Conservation (phyloP, 2,797 vertebrate species). For the Triplophysa bombifrons region DNA sequence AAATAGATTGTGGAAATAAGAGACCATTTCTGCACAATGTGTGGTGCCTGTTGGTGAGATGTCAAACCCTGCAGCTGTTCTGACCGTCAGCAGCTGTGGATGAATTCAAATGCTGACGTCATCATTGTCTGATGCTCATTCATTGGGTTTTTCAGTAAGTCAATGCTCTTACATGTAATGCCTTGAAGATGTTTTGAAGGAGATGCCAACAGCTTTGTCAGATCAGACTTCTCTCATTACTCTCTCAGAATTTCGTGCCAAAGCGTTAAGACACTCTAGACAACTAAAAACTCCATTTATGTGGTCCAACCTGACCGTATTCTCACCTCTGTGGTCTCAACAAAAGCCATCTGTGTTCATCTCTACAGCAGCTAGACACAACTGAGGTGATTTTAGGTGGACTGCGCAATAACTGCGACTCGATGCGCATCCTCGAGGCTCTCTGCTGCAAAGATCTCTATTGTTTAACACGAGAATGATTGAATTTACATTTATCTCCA, state of each 20-base stretch:
- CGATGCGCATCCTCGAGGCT: background rate
- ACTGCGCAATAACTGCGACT: background rate
- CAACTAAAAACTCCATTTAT: slow-evolving; percentile 17
- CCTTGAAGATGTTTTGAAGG: background rate
- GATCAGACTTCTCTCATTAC: background rate
- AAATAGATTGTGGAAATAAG: background rate
- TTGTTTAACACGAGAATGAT: slow-evolving; percentile 46
- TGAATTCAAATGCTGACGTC: slow-evolving; percentile 71
- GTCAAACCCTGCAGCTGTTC: slow-evolving; percentile 65
- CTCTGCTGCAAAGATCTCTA: slow-evolving; percentile 21
- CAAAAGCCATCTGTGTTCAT: slow-evolving; percentile 38
- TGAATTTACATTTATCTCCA: slow-evolving; percentile 32
- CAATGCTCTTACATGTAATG: background rate
- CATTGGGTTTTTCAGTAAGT: background rate
- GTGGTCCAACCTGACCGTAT: slow-evolving; percentile 20
- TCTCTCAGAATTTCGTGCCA: background rate
- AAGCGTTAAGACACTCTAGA: background rate
- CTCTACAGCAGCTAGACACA: slow-evolving; percentile 24
- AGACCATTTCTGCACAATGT: slow-evolving; percentile 53
- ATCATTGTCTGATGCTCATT: slow-evolving; percentile 48
- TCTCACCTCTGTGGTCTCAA: slow-evolving; percentile 39
- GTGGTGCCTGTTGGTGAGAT: slow-evolving; percentile 44
- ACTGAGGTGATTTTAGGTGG: slow-evolving; percentile 13
- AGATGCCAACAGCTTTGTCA: background rate
- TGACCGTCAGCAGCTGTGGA: slow-evolving; percentile 68